Evolutionary conservation across 2,113 vertebrate species (phyloP).

Genomic region (Meleagris gallopavo): DNA sequence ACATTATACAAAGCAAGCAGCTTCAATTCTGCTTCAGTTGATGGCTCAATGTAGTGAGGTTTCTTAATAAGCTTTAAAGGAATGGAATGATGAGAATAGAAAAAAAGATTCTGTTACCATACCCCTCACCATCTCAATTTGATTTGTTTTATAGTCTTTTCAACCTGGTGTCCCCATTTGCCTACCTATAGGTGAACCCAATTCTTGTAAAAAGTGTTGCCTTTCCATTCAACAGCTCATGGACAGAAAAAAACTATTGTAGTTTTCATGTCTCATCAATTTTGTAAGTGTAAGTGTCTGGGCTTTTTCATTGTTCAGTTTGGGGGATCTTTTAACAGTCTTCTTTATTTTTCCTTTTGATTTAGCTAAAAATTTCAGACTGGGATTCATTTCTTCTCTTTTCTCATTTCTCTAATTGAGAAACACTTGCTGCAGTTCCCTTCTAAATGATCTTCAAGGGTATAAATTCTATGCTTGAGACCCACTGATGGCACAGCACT

Average conservation of each 20-base stretch:
- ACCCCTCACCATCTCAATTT: not conserved
- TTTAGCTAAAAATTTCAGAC: not conserved
- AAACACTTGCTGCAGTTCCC: not conserved
- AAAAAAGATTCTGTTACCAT: not conserved
- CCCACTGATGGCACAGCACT: not conserved
- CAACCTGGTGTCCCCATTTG: not conserved
- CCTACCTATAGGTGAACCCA: not conserved
- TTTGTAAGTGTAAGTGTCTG: not conserved
- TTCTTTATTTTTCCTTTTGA: not conserved
- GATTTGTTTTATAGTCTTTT: not conserved
- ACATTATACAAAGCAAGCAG: not conserved
- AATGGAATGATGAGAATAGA: not conserved
- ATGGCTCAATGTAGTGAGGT: not conserved
- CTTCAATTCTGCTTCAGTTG: not conserved
- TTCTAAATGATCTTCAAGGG: not conserved
- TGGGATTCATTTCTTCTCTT: not conserved
- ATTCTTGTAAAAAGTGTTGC: not conserved
- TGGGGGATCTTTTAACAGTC: not conserved
- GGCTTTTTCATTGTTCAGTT: not conserved
- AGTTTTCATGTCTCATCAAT: not conserved
- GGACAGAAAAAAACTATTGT: not conserved
- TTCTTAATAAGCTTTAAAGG: not conserved
- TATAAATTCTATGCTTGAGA: not conserved
- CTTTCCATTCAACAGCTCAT: not conserved
- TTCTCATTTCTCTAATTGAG: fast-evolving